Base-by-base conservation (phyloP, 1,140 invertebrate species). In the Pogonognathellus flavescens region DNA sequence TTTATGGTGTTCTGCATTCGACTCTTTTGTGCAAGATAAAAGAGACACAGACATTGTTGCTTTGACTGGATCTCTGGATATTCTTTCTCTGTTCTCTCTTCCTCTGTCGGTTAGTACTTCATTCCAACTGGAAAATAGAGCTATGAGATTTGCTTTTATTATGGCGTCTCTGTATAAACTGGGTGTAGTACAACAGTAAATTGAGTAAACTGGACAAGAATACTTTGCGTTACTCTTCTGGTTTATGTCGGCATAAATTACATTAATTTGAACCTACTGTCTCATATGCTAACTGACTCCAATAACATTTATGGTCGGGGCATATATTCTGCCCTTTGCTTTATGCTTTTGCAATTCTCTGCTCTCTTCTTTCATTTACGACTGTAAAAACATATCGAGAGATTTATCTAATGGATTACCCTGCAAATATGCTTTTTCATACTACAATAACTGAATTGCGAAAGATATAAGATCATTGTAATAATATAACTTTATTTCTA, bases 211-310 rank as follows among this genome's bases (percentile, higher is more conserved):
- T 16, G 70, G 70, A 76, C 70, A 18, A 31, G 70, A 76, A 25
- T 66, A 66, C 70, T 76, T 31, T 76, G 13, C 80, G 18, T n/a
- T 76, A 25, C 80, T 41, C 55, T 18, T 81, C 55, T 81, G 80
- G 80, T 81, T 81, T 81, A 81, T 81, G 50, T 57, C 20, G 50
- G 80, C 50, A 81, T 81, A 81, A 81, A 81, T 81, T 81, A 81
- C 80, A 81, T 41, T 81, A 53, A 81, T 81, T 81, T 81, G 50
- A 81, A 81, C 70, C 41, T 49, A 50, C 7, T 76, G 70, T 31
- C 41, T 41, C 70, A 76, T 41, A 41, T 76, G 70, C 41, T 76
- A 50, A 50, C 70, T 76, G 70, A 31, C 70, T 76, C 70, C 31
- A 25, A 76, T 76, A 76, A 76, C 41, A 50, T 41, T 76, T 76